These are phyloP conservation scores for Nasonia giraulti DNA, from an alignment of 1,140 invertebrate species.

Conservation along the genomic window DNA sequence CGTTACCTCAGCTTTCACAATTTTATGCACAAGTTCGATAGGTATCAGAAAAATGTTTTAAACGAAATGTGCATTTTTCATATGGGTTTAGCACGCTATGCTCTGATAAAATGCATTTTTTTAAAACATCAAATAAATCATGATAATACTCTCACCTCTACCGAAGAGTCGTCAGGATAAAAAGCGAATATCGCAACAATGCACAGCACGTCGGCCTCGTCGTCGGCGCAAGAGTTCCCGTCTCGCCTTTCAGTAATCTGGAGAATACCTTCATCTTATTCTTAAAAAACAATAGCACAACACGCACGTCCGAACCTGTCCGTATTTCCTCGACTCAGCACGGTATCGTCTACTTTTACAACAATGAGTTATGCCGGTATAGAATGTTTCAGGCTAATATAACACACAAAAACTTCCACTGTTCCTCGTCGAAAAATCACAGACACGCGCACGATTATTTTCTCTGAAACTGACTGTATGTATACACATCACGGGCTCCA, in stretches of 20 bases:
- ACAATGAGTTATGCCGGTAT: neutral
- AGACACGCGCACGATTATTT: constrained; percentile 18
- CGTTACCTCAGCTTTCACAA: too few relatives aligned
- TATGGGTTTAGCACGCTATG: too few relatives aligned
- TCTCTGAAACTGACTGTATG: constrained; percentile 34
- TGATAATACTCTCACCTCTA: constrained; percentile 6
- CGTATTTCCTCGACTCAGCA: neutral
- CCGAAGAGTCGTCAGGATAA: neutral
- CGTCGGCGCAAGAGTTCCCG: neutral
- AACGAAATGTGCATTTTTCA: too few relatives aligned
- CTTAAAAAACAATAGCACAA: neutral
- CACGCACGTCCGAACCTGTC: neutral
- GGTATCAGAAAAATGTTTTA: too few relatives aligned
- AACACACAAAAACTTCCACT: neutral
- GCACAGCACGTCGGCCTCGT: neutral
- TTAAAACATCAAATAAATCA: neutral
- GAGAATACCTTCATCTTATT: neutral
- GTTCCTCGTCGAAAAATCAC: constrained; percentile 11
- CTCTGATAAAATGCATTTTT: too few relatives aligned
- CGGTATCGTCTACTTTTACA: neutral
- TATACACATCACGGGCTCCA: neutral
- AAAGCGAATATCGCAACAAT: neutral
- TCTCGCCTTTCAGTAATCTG: neutral
- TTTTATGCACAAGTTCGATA: too few relatives aligned
- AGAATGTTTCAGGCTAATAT: neutral